A percentile compares a stretch with the other conserved stretches of the same genome.
These are phyloP conservation scores for Asarcornis scutulata DNA, from an alignment of 2,113 vertebrate genomes.

Conservation along the genomic window DNA sequence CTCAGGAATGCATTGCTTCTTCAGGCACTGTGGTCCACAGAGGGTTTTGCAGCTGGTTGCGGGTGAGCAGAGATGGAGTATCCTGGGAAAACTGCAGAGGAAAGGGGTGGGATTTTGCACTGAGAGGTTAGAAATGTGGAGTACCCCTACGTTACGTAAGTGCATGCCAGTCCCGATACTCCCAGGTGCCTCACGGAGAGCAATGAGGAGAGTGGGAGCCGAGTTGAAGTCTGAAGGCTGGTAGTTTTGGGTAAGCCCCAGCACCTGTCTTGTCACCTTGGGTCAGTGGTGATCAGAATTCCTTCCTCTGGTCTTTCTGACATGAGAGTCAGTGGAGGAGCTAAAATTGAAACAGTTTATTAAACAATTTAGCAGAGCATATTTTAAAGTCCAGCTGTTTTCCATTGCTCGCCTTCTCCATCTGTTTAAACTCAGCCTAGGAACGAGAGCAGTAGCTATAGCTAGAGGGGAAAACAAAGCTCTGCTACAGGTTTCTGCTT, in stretches of 20 bases:
- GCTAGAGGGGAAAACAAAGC: not conserved
- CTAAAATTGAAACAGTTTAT: not conserved
- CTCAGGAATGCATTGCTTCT: not conserved
- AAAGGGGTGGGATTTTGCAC: not conserved
- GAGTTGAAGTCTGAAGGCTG: not conserved
- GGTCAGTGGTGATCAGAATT: not conserved
- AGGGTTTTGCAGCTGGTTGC: not conserved
- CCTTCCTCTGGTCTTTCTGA: not conserved
- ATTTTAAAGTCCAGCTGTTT: not conserved
- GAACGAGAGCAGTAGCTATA: not conserved
- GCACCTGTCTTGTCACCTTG: fast-evolving
- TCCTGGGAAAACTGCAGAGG: not conserved
- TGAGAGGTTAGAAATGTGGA: not conserved
- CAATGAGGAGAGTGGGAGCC: not conserved
- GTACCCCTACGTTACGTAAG: not conserved
- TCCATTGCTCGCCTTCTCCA: not conserved
- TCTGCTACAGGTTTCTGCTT: not conserved
- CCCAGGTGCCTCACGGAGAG: not conserved
- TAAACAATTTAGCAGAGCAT: not conserved
- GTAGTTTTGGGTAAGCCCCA: not conserved
- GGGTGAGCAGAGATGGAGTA: not conserved
- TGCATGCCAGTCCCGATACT: not conserved
- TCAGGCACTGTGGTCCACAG: not conserved
- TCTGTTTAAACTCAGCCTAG: not conserved
- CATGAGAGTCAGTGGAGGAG: not conserved